Percentiles rank a stretch among this genome's conserved stretches.
These are phyloP conservation scores for Sinocyclocheilus rhinocerous DNA, from an alignment of 2,113 vertebrate genomes.

Conservation along the genomic window DNA sequence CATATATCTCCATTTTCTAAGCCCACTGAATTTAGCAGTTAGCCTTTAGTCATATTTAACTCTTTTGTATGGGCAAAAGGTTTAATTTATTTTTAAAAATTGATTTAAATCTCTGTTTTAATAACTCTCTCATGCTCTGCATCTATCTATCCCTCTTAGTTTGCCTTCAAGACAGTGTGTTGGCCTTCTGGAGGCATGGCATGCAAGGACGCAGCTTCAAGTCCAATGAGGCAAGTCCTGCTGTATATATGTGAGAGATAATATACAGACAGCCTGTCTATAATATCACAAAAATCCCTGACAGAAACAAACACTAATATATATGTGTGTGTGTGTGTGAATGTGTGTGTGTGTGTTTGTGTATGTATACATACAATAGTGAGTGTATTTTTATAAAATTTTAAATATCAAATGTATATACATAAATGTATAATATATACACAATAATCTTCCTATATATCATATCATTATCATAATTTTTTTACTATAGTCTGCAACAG, in stretches of 20 bases:
- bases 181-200: slow-evolving; percentile 97
- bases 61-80: not conserved
- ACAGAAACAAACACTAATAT: not conserved
- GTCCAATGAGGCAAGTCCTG: slow-evolving; percentile 88
- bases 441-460: too few relatives aligned
- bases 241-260: not conserved
- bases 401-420: too few relatives aligned
- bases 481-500: too few relatives aligned
- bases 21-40: not conserved
- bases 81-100: too few relatives aligned
- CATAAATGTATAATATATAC: too few relatives aligned
- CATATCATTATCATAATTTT: too few relatives aligned
- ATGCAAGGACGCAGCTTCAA: slow-evolving; percentile 98
- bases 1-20: not conserved
- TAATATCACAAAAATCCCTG: not conserved
- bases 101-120: not conserved
- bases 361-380: too few relatives aligned
- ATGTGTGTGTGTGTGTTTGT: not conserved
- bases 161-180: slow-evolving; percentile 94
- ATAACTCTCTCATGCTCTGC: not conserved
- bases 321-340: too few relatives aligned
- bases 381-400: too few relatives aligned
- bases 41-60: not conserved
- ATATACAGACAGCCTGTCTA: not conserved
- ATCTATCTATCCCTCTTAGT: slow-evolving; percentile 72